These are phyloP conservation scores for Nymphalis io DNA, from an alignment of 1,140 invertebrate genomes.

Conservation along the genomic window DNA sequence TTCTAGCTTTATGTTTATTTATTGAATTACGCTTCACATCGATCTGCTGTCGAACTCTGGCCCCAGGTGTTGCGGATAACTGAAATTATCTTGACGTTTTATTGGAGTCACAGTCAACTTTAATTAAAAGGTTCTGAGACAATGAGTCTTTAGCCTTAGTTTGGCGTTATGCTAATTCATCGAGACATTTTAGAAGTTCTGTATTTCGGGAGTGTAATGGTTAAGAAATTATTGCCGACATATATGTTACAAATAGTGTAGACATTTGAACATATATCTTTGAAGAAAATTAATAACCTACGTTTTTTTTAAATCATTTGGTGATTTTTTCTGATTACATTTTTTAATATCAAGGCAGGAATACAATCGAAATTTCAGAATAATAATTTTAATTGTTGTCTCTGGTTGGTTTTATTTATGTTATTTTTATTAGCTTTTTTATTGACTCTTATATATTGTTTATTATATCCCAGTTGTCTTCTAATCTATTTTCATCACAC, in stretches of 20 bases:
- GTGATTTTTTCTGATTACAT: too few species aligned
- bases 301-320: too few species aligned
- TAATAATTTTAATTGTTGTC: too few species aligned
- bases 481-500: too few species aligned
- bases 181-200: background rate
- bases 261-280: background rate
- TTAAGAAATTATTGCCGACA: too few species aligned
- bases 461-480: too few species aligned
- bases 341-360: too few species aligned
- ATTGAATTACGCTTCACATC: slow-evolving; percentile 35
- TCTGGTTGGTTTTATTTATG: too few species aligned
- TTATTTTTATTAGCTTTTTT: too few species aligned
- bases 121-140: slow-evolving; percentile 52
- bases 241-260: background rate
- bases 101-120: slow-evolving; percentile 48
- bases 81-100: slow-evolving; percentile 61
- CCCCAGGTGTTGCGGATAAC: slow-evolving; percentile 54
- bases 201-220: background rate
- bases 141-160: slow-evolving; percentile 1
- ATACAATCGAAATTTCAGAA: too few species aligned
- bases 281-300: too few species aligned
- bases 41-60: slow-evolving; percentile 52
- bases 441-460: too few species aligned
- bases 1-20: slow-evolving; percentile 17
- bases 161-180: background rate